Evolutionary conservation across 1,140 invertebrate genomes (phyloP), one percentile per base, ranked within the genome.

Genomic region (Bactericera cockerelli): DNA sequence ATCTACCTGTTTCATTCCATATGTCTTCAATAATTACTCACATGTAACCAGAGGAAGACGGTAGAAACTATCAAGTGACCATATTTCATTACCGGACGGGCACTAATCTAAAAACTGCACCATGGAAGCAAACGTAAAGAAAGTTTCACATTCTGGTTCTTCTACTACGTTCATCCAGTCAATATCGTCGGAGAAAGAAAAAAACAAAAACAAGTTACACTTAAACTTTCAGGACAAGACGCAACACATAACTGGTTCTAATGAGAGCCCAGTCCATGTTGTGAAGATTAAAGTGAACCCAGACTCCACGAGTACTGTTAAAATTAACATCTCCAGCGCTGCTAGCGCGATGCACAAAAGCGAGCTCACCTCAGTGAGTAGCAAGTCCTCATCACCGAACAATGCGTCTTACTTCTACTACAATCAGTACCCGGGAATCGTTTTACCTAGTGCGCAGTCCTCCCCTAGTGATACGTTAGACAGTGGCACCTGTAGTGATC

Each of bases 401-500:
- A 49, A 49, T 49, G 22, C n/a, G 8, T 19, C n/a, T 4, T 49
- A 49, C 22, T 49, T 49, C 19, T 49, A 49, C 19, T 49, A 49
- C 22, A 49, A 49, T 49, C 42, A 49, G 19, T 49, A 49, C 19
- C 42, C 42, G 42, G 42, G 42, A 10, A 49, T 49, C 6, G 42
- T 49, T 49, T 49, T 49, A 49, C 42, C 63, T 3, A 85, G 82
- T 67, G 85, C 85, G 0, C 85, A 88, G 65, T 84, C 83, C 59
- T 87, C 85, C 28, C 84, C 84, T 0, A 76, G 75, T 60, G 85
- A 87, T 61, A 86, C 84, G 0, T 64, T 87, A 60, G 86, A 89
- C 71, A 88, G 85, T 57, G 86, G 86, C 16, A 87, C 85, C 8
- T 86, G 86, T 70, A 87, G 84, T 67, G 87, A 89, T 49, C 70